These are phyloP conservation scores for Falco columbarius DNA, from an alignment of 2,797 vertebrate species.

Conservation along the genomic window DNA sequence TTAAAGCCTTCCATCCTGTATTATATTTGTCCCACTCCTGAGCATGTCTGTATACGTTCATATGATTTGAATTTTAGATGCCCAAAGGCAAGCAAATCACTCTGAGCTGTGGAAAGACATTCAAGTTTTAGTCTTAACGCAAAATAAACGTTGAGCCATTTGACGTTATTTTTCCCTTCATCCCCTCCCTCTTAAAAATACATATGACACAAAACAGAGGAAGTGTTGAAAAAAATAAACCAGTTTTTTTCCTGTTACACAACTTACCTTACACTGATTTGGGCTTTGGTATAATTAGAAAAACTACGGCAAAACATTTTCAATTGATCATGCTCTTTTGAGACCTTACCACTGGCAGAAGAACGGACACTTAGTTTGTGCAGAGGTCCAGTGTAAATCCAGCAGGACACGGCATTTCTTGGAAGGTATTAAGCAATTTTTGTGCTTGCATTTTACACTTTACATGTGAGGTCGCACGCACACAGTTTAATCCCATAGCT, in stretches of 20 bases:
- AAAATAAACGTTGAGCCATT: background rate
- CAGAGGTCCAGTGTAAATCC: background rate
- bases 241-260: background rate
- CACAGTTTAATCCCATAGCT: background rate
- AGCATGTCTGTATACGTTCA: background rate
- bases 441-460: background rate
- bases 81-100: background rate
- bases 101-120: background rate
- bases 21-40: background rate
- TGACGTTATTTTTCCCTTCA: background rate
- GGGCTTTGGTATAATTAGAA: background rate
- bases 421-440: background rate
- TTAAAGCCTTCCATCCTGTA: background rate
- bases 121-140: background rate
- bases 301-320: background rate
- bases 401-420: background rate
- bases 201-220: background rate
- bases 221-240: background rate
- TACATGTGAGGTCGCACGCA: background rate
- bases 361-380: background rate
- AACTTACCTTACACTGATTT: background rate
- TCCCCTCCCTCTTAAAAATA: background rate
- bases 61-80: background rate
- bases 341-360: background rate
- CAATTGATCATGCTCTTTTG: background rate